These are phyloP conservation scores for Ellobium chinense DNA, from an alignment of 2,888 invertebrate species.

Conservation along the genomic window DNA sequence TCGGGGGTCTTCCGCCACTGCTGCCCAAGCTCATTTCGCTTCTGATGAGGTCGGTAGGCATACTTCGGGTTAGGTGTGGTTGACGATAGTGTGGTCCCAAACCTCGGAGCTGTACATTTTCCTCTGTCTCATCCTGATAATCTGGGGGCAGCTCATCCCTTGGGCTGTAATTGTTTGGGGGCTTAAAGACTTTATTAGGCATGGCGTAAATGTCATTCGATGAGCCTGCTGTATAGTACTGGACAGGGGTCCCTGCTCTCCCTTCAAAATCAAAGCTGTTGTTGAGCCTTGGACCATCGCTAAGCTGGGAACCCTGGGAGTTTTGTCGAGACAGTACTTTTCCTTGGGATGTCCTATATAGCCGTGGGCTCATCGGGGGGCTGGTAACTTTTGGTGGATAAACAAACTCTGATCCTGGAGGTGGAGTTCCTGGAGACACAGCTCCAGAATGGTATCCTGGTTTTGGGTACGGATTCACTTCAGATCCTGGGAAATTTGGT, in stretches of 20 bases:
- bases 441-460: not conserved
- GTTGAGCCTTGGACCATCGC: conserved; percentile 57
- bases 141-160: conserved; percentile 57
- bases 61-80: conserved; percentile 40
- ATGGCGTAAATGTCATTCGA: conserved; percentile 24
- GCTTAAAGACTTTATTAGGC: not conserved
- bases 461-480: not conserved
- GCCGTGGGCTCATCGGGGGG: conserved; percentile 31
- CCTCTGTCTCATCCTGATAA: conserved; percentile 56
- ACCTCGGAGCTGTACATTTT: conserved; percentile 29
- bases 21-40: conserved; percentile 43
- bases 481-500: not conserved
- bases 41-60: conserved; percentile 43
- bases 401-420: not conserved
- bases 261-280: conserved; percentile 43
- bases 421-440: not conserved
- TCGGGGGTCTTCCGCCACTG: not conserved
- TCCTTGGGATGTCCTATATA: conserved; percentile 48
- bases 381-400: conserved; percentile 23
- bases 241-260: conserved; percentile 19
- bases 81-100: conserved; percentile 51
- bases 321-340: conserved; percentile 52
- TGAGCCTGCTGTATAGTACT: conserved; percentile 18
- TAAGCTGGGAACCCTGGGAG: conserved; percentile 57
- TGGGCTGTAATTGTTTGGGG: not conserved